phyloP scores from a whole-genome alignment of 2,888 invertebrate species.

The Pseudococcus jackbeardsleyi region DNA sequence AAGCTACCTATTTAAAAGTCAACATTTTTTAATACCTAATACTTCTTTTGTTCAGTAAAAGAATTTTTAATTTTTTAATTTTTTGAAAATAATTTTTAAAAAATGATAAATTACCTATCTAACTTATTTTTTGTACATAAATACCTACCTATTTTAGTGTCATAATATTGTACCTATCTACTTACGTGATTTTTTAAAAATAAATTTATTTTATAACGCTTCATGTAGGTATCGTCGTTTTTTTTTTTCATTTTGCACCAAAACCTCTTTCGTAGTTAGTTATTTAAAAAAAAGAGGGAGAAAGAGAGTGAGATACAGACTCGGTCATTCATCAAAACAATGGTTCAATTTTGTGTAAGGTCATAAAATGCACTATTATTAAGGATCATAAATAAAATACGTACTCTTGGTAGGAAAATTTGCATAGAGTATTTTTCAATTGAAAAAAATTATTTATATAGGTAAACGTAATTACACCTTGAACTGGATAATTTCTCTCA shows the following conservation, averaged over 20 bases:
- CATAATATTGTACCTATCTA: neutral
- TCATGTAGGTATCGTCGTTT: neutral
- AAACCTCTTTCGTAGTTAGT: neutral
- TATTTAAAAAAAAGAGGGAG: neutral
- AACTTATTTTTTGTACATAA: neutral
- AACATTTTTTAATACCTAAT: no score
- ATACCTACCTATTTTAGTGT: neutral
- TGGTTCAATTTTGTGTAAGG: neutral
- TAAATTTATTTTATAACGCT: neutral
- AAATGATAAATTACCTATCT: neutral
- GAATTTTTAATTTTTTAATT: no score
- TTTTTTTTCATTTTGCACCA: neutral
- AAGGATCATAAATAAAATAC: neutral
- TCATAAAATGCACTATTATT: constrained; percentile 12
- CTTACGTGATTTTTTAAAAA: neutral
- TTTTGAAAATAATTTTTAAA: no score
- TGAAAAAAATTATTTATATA: neutral
- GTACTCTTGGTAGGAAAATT: neutral
- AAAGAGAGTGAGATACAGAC: neutral
- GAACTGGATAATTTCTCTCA: constrained; percentile 51
- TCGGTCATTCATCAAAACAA: neutral
- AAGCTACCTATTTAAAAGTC: no score
- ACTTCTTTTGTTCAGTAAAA: no score
- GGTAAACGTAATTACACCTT: constrained; percentile 1
- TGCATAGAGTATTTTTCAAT: neutral